Evolutionary conservation across 2,113 vertebrate species (phyloP).

Genomic region (Python bivittatus): DNA sequence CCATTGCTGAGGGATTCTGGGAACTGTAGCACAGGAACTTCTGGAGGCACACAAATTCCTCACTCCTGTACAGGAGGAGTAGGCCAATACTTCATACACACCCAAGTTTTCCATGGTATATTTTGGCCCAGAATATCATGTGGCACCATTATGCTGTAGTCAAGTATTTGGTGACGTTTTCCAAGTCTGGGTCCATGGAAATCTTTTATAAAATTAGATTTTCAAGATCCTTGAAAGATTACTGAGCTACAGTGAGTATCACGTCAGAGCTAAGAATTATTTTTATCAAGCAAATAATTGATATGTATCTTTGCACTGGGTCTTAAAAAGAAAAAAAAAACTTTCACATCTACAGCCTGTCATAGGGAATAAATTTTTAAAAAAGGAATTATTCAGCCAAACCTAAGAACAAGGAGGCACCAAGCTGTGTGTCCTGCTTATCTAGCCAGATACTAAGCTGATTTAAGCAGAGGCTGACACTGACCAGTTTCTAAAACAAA

Average conservation of each 20-base stretch:
- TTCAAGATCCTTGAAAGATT: constrained; percentile 53
- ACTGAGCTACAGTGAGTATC: constrained; percentile 52
- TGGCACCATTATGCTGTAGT: constrained; percentile 38
- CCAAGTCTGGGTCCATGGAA: constrained; percentile 49
- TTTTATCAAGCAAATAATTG: constrained; percentile 55
- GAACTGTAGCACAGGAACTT: too few relatives aligned
- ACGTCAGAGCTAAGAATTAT: constrained; percentile 48
- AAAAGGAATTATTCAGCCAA: constrained; percentile 37
- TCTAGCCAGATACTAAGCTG: constrained; percentile 10
- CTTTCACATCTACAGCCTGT: constrained; percentile 59
- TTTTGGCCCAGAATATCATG: constrained; percentile 38
- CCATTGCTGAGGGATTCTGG: too few relatives aligned
- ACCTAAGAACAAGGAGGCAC: constrained; percentile 5
- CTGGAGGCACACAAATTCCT: too few relatives aligned
- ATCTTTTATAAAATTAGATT: constrained; percentile 32
- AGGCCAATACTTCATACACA: constrained; percentile 28
- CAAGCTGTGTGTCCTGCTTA: constrained; percentile 17
- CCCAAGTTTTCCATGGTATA: constrained; percentile 22
- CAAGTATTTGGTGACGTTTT: constrained; percentile 31
- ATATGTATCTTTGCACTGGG: constrained; percentile 61
- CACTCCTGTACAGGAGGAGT: too few relatives aligned
- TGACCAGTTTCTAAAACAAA: background rate
- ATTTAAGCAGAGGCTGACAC: background rate
- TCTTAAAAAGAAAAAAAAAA: constrained; percentile 50
- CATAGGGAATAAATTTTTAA: constrained; percentile 31